Evolutionary conservation across 2,888 invertebrate species (phyloP).

Genomic region (Drosophila silvestris): DNA sequence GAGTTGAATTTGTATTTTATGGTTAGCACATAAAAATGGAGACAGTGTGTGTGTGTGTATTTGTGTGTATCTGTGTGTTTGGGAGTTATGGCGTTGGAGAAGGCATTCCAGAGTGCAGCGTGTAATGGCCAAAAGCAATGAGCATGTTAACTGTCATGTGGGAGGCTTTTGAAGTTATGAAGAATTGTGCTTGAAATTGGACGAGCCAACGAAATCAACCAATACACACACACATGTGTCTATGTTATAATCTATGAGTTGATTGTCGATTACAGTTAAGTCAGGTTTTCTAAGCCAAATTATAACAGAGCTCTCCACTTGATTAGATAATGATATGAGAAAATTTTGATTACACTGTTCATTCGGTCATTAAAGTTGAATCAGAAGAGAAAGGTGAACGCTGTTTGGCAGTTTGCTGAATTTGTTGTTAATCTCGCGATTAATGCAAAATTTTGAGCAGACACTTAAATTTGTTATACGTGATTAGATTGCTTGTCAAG

Average conservation of each 20-base stretch:
- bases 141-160: conserved; percentile 50
- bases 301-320: conserved; percentile 4
- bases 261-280: conserved; percentile 21
- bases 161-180: conserved; percentile 48
- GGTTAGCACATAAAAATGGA: conserved; percentile 51
- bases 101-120: conserved; percentile 60
- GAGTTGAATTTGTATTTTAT: conserved; percentile 52
- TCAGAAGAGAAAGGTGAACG: conserved; percentile 10
- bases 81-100: conserved; percentile 65
- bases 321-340: conserved; percentile 24
- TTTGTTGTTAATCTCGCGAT: neutral
- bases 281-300: conserved; percentile 9
- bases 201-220: neutral
- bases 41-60: conserved; percentile 22
- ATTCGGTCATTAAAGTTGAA: conserved; percentile 17
- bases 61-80: neutral
- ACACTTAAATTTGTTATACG: neutral
- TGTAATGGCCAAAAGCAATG: conserved; percentile 55
- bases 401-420: neutral
- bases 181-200: conserved; percentile 7
- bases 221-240: neutral
- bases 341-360: conserved; percentile 1
- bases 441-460: neutral
- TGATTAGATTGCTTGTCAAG: neutral
- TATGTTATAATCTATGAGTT: conserved; percentile 12